Base-by-base conservation (phyloP, 2,113 vertebrate species). In the Uropsilus gracilis region DNA sequence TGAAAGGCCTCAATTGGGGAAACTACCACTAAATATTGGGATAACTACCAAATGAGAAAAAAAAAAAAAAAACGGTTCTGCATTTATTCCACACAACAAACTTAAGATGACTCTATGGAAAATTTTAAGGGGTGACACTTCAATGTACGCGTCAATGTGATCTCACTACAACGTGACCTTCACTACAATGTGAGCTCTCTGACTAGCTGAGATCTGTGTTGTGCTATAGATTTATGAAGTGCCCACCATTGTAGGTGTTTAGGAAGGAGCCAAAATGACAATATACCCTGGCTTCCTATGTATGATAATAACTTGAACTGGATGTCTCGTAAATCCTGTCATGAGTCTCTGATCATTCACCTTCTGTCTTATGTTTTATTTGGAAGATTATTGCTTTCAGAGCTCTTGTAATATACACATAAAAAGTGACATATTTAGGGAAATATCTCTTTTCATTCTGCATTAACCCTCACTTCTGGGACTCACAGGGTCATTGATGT, bases 11-110 rank as follows among this genome's bases (percentile, higher is more conserved):
- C 9, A 69, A n/a, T n/a, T n/a, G n/a, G n/a, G n/a, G n/a, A n/a
- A n/a, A n/a, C n/a, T n/a, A n/a, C n/a, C n/a, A n/a, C 69, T 89
- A 87, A 68, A 66, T 66, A 87, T 9, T 28, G 34, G 90, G 75
- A 92, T n/a, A 63, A 16, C 48, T 63, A 34, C 72, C 44, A 89
- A 32, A 34, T 77, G 72, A 68, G 28, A 50, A 91, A 78, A 66
- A n/a, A n/a, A n/a, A n/a, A n/a, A n/a, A n/a, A n/a, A n/a, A n/a
- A n/a, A n/a, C n/a, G n/a, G n/a, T n/a, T n/a, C n/a, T n/a, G n/a
- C n/a, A n/a, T n/a, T n/a, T n/a, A n/a, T n/a, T n/a, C n/a, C n/a
- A n/a, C n/a, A n/a, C n/a, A n/a, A n/a, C n/a, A n/a, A n/a, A n/a
- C n/a, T n/a, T n/a, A n/a, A n/a, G n/a, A n/a, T n/a, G n/a, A n/a